Percentiles rank a stretch among this genome's conserved stretches.
Conservation (phyloP, 2,113 vertebrate species). For the Drymodes brunneopygia region DNA sequence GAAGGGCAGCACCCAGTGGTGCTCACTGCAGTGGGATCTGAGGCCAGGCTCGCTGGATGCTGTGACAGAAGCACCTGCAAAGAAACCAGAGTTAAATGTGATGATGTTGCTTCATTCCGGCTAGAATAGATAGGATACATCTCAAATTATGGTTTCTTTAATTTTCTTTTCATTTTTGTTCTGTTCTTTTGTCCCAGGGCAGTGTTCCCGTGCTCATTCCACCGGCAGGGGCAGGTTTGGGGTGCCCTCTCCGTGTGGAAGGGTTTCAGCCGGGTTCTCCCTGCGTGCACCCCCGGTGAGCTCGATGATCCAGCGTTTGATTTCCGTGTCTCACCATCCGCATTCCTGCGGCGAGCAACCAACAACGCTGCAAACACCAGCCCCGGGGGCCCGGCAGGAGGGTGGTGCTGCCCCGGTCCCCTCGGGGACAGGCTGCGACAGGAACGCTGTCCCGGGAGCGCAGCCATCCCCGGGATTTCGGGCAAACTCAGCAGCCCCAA, state of each 20-base stretch:
- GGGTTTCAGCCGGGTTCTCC: background rate
- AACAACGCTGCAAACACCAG: fast-evolving
- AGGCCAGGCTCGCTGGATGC: fast-evolving
- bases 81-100: background rate
- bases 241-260: fast-evolving
- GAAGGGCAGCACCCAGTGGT: background rate
- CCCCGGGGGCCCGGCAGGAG: background rate
- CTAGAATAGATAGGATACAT: background rate
- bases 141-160: background rate
- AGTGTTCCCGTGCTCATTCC: background rate
- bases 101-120: fast-evolving
- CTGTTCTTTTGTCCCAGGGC: background rate
- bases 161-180: background rate
- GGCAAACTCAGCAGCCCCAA: background rate
- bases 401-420: background rate
- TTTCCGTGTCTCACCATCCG: background rate
- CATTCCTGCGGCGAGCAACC: background rate
- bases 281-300: background rate
- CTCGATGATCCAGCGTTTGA: background rate
- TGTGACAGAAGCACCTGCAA: background rate
- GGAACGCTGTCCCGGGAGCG: fast-evolving
- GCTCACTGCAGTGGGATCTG: background rate
- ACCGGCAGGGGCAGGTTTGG: background rate
- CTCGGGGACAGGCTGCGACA: background rate
- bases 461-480: fast-evolving